Percentiles rank a stretch among this genome's conserved stretches.
These are phyloP conservation scores for Piprites chloris DNA, from an alignment of 2,113 vertebrate genomes.

Conservation along the genomic window DNA sequence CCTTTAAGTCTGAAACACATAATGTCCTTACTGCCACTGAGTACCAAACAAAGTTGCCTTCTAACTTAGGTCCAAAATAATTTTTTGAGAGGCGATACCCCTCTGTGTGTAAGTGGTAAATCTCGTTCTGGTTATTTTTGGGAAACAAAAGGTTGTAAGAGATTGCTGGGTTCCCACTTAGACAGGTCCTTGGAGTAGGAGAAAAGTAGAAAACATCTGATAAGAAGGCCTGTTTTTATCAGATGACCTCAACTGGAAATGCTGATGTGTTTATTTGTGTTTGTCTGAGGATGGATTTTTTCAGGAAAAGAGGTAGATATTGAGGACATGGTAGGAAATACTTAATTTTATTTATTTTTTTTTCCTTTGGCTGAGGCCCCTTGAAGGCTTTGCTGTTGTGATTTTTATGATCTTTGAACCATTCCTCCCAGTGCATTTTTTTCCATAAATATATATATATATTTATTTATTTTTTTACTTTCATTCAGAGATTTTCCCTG, in stretches of 20 bases:
- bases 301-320: neutral
- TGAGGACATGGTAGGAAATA: neutral
- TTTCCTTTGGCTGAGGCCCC: neutral
- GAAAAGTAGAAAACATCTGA: neutral
- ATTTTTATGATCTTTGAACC: neutral
- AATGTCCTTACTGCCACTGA: neutral
- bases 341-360: neutral
- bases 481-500: neutral
- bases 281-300: neutral
- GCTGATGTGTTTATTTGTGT: neutral
- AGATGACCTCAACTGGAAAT: neutral
- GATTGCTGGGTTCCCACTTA: neutral
- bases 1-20: neutral
- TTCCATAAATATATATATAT: no score
- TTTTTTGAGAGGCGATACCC: neutral
- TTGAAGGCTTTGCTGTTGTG: neutral
- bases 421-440: fast-evolving
- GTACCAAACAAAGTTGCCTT: neutral
- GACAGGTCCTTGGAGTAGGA: neutral
- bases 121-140: neutral
- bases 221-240: neutral
- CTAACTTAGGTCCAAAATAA: neutral
- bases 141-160: neutral
- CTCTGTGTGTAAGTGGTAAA: neutral
- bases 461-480: neutral